Evolutionary conservation across 2,888 invertebrate genomes (phyloP), one percentile per base, ranked within the genome.

Genomic region (Trichogramma dendrolimi): DNA sequence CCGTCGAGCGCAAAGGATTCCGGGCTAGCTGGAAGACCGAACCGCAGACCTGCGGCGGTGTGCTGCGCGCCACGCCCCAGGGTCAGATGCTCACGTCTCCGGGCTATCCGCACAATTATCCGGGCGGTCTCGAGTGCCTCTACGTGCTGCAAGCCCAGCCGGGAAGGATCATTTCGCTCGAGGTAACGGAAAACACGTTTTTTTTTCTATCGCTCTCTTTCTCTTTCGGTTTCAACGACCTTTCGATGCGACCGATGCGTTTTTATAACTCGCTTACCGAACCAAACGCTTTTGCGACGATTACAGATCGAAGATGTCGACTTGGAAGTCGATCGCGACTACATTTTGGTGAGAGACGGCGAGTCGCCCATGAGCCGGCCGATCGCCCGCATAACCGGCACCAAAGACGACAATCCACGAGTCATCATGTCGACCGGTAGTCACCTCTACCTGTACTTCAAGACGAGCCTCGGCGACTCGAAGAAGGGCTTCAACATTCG

Each of bases 71-170:
- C 1, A 92, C 92, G 8, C 87, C 90, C 53, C 94, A 94, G 80
- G 89, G 91, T 41, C 96, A 96, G 82, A 86, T 91, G 4, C 82
- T 97, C 56, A 90, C 89, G 11, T 95, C 95, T 51, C 94, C 96
- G 60, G 93, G 94, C 61, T 96, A 94, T 80, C 96, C 96, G 0
- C 90, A 90, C 71, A 88, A 90, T 70, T 96, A 96, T 81, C 95
- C 96, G 0, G 95, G 96, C 58, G 96, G 96, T n/a, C 83, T 96
- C 66, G 97, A 97, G 82, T 96, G 96, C 71, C 85, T 95, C 58
- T 97, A 96, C 80, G 89, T 92, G 54, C 89, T 98, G 67, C 90
- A 90, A 75, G 91, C 97, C 3, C 92, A 94, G 75, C 86, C 91
- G 42, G 96, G 95, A 51, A 87, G 93, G 76, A 92, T 96, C 65